Evolutionary conservation across 92 coral and sea anemone genomes (phyloP).

Genomic region (Porites divaricata): DNA sequence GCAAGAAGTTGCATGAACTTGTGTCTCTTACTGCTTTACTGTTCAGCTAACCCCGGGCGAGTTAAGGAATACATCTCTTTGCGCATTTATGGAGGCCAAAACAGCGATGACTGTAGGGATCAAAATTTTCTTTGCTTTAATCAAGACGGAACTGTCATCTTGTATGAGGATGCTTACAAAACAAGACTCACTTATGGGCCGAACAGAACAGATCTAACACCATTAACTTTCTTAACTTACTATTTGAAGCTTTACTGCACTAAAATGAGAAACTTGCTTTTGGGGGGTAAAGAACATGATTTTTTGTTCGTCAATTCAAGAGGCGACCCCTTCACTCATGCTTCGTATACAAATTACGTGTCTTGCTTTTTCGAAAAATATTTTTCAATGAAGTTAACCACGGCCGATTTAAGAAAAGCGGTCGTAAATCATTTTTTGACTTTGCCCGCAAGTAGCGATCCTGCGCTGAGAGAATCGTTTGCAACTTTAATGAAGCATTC

Average conservation of each 20-base stretch:
- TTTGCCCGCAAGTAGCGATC: background rate
- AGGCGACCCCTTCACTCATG: background rate
- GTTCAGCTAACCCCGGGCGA: background rate
- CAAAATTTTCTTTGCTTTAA: background rate
- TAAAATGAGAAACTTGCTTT: background rate
- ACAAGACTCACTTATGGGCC: background rate
- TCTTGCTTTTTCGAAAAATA: too few relatives aligned
- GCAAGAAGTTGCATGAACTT: too few relatives aligned
- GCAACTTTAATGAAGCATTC: conserved; percentile 50
- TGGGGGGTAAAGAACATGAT: background rate
- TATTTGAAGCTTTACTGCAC: background rate
- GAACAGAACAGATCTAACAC: background rate
- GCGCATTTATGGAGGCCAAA: background rate
- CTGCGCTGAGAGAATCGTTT: background rate
- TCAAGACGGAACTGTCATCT: too few relatives aligned
- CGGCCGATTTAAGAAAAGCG: too few relatives aligned
- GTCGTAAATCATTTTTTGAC: too few relatives aligned
- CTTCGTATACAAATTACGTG: too few relatives aligned
- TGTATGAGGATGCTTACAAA: too few relatives aligned
- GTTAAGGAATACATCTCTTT: background rate
- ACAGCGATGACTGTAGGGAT: background rate
- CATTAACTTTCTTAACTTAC: background rate
- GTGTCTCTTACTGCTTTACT: background rate
- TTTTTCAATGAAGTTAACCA: too few relatives aligned
- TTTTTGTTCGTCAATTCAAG: background rate